Percentiles rank a stretch among this genome's conserved stretches.
These are phyloP conservation scores for Brachylomia viminalis DNA, from an alignment of 2,888 invertebrate species.

Conservation along the genomic window DNA sequence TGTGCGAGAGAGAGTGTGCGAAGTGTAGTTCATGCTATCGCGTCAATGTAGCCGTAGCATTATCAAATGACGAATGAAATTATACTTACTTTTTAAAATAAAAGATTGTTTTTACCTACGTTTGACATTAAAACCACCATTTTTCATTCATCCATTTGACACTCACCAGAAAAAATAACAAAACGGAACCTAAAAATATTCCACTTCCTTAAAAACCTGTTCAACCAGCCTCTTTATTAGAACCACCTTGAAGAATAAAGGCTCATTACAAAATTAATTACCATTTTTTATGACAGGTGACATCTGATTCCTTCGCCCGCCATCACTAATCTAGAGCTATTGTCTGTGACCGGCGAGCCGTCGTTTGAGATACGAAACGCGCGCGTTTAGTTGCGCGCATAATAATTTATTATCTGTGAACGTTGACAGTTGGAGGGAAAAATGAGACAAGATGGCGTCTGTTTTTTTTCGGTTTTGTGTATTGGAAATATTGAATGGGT, in stretches of 20 bases:
- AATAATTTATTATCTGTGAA: constrained; percentile 79
- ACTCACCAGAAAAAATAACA: background rate
- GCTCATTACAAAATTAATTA: constrained; percentile 62
- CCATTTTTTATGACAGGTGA: constrained; percentile 57
- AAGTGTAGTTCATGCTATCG: too few species aligned
- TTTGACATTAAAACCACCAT: too few species aligned
- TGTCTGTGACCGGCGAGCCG: constrained; percentile 81
- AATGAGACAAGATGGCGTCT: constrained; percentile 54
- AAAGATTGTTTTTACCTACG: too few species aligned
- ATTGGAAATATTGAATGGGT: constrained; percentile 52
- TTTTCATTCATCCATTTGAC: too few species aligned
- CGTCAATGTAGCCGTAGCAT: too few species aligned
- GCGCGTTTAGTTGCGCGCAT: constrained; percentile 72
- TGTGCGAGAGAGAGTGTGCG: too few species aligned
- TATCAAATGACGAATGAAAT: too few species aligned
- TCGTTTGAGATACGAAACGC: constrained; percentile 79
- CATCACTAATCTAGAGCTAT: constrained; percentile 78
- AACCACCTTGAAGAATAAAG: constrained; percentile 42
- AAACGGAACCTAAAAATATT: background rate
- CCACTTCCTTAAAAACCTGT: background rate
- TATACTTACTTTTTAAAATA: too few species aligned
- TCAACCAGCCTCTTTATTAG: background rate
- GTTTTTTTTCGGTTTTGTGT: constrained; percentile 50
- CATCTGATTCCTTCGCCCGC: constrained; percentile 73
- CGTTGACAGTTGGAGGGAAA: constrained; percentile 74